Evolutionary conservation across 2,888 invertebrate species (phyloP), one percentile per base, ranked within the genome.

Genomic region (Listrodromus nycthemerus): DNA sequence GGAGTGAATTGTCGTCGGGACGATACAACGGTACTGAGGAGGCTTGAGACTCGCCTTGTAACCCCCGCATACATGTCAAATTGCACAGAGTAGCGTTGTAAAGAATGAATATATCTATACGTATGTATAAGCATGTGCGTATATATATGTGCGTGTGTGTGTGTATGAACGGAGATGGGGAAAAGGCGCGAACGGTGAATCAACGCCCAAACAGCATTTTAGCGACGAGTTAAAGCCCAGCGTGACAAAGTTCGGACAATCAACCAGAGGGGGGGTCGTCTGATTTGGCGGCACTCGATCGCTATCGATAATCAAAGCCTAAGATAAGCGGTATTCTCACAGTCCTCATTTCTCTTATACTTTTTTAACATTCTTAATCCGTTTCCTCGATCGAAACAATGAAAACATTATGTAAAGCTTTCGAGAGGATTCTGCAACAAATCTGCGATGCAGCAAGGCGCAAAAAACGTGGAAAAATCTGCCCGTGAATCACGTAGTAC

Each of bases 1-100:
- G 84, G 69, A 83, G 78, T 45, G 13, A 79, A 37, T 66, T 16
- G 71, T 24, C 70, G 41, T 33, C 13, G 67, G 41, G 45, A 66
- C 58, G 55, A 55, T 24, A 55, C 55, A 13, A 55, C 10, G 19
- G 55, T 24, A 13, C 55, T 13, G 4, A 55, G 13, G 24, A 55
- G 24, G 24, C 24, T 55, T 1, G 24, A 24, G 13, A 24, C 55
- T 21, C 21, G 21, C 24, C 24, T 24, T 10, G 24, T 13, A 55
- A 55, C 0, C 3, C 52, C 24, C 10, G 13, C 24, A 24, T 24
- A 24, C 21, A 55, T 55, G 24, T 55, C 37, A 37, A 10, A 10
- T 37, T 37, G 2, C 10, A 10, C 6, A 10, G 37, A 37, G 37
- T 37, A 10, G 37, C 10, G 37, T 8, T 2, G 37, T 37, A 10